Evolutionary conservation across 2,113 vertebrate genomes (phyloP).

Genomic region (Arvicanthis niloticus): DNA sequence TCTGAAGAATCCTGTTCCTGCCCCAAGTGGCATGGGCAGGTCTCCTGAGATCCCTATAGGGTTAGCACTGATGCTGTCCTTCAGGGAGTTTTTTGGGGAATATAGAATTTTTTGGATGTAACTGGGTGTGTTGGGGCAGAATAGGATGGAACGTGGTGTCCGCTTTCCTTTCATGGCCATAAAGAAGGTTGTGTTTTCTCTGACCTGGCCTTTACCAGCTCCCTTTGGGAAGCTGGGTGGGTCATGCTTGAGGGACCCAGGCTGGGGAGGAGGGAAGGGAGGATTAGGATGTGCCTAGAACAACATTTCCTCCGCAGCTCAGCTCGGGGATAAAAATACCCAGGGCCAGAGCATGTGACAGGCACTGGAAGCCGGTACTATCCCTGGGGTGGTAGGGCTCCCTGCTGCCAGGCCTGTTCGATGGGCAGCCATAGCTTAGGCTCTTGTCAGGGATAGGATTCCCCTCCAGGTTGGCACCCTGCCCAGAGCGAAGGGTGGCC

Average conservation of each 20-base stretch:
- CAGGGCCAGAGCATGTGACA: constrained; percentile 83
- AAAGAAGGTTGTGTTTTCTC: not conserved
- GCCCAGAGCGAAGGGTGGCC: constrained; percentile 73
- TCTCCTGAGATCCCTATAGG: not conserved
- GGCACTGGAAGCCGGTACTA: constrained; percentile 79
- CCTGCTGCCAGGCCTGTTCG: constrained; percentile 56
- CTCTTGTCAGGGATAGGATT: constrained; percentile 79
- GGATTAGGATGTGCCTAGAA: constrained; percentile 75
- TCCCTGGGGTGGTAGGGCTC: constrained; percentile 58
- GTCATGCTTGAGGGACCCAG: constrained; percentile 49
- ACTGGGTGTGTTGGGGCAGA: not conserved
- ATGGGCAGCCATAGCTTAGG: constrained; percentile 69
- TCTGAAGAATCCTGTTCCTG: not conserved
- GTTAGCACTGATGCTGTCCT: not conserved
- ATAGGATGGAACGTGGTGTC: not conserved
- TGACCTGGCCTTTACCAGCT: not conserved
- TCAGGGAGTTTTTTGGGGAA: not conserved
- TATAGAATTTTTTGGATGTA: not conserved
- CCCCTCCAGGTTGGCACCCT: constrained; percentile 75
- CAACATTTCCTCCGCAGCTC: constrained; percentile 81
- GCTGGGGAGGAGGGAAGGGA: constrained; percentile 75
- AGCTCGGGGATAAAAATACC: constrained; percentile 86
- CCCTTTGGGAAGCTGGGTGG: constrained; percentile 33
- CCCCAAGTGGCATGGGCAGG: not conserved
- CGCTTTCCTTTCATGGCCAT: not conserved